Evolutionary conservation across 2,888 invertebrate species (phyloP).

Genomic region (Hypomecis punctinalis): DNA sequence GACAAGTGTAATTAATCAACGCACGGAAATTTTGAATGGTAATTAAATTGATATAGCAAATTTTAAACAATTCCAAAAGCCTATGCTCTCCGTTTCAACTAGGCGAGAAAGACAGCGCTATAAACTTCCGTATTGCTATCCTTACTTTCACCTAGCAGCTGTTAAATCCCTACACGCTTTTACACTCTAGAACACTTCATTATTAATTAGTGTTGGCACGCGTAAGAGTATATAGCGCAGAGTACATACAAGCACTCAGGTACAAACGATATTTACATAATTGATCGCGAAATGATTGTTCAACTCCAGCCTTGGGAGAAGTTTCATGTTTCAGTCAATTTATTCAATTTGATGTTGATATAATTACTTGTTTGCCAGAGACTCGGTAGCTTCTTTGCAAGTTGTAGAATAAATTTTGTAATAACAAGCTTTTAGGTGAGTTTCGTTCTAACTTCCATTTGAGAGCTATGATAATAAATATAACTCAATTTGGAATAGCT

Average conservation of each 20-base stretch:
- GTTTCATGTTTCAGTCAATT: constrained; percentile 35
- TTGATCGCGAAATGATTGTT: constrained; percentile 39
- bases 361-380: constrained; percentile 34
- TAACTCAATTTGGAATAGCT: constrained; percentile 3
- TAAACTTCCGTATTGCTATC: too few relatives aligned
- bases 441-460: constrained; percentile 4
- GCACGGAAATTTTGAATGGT: too few relatives aligned
- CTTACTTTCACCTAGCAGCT: too few relatives aligned
- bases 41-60: too few relatives aligned
- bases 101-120: too few relatives aligned
- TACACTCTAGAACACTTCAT: constrained; percentile 61
- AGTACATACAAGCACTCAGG: constrained; percentile 38
- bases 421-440: constrained; percentile 19
- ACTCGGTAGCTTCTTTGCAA: constrained; percentile 21
- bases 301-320: constrained; percentile 29
- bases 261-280: constrained; percentile 36
- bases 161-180: constrained; percentile 52
- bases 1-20: too few relatives aligned
- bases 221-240: constrained; percentile 23
- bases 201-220: constrained; percentile 64
- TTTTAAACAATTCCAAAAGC: too few relatives aligned
- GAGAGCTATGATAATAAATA: constrained; percentile 4
- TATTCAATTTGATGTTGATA: constrained; percentile 36
- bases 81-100: too few relatives aligned
- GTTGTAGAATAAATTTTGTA: constrained; percentile 26